Base-by-base conservation (phyloP, 2,888 invertebrate genomes). In the Morinoia aosen region DNA sequence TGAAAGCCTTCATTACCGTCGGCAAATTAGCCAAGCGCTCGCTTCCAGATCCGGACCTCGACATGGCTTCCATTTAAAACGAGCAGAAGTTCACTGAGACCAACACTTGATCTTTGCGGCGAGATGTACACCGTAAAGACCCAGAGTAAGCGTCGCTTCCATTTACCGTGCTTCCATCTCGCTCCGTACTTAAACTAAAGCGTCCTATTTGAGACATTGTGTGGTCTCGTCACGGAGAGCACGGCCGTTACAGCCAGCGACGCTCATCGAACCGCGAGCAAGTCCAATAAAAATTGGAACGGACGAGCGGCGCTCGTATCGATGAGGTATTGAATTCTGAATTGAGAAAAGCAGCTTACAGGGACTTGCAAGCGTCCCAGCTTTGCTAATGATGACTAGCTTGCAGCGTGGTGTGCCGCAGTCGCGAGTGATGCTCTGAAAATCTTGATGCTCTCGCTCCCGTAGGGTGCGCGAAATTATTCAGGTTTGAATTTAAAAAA, bases 1-100 rank as follows among this genome's bases (percentile, higher is more conserved):
- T 90, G 90, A 90, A 90, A 40, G 90, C 39, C 40, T 90, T 90
- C 90, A 90, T 90, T 90, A 90, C 48, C 90, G 48, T 90, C 39
- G 39, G 90, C 90, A 90, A 90, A 90, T 90, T 39, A 40, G 48
- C 40, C 48, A 39, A 76, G 76, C 25, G 76, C 76, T 76, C 10
- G 76, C 33, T 25, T 16, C 8, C 76, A 33, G 16, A 33, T 33
- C 76, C 25, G 8, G 76, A 76, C 25, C 76, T 76, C 76, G 76
- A 33, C 76, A 76, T 33, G 8, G 25, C 25, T 76, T 33, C 76
- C 0, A 76, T 76, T 76, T 76, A 33, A 76, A 33, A 76, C 8
- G 76, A 25, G 76, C 76, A 76, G 33, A 76, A 76, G 76, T 76
- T 76, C 76, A 76, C 76, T 76, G 76, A 76, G 76, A 76, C 25